phyloP scores from a whole-genome alignment of 2,113 vertebrate genomes.

The Malurus elegans region DNA sequence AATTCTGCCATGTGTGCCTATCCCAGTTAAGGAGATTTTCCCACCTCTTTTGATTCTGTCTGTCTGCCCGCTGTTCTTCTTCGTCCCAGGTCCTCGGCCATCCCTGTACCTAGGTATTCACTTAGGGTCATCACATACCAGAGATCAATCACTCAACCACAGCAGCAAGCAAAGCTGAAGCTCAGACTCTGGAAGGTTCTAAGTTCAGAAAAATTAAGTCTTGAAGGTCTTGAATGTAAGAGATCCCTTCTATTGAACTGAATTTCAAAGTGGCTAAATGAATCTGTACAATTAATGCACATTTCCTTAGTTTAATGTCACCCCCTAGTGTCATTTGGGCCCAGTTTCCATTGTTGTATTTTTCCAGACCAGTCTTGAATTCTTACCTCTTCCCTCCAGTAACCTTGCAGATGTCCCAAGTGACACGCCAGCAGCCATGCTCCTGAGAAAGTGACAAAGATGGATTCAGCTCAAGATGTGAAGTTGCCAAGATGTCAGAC shows the following conservation, averaged over 20 bases:
- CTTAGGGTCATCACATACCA: not conserved
- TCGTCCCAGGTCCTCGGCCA: not conserved
- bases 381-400: not conserved
- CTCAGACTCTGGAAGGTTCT: not conserved
- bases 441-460: not conserved
- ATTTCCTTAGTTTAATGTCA: not conserved
- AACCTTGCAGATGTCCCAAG: not conserved
- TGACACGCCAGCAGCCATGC: fast-evolving
- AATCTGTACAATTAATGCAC: not conserved
- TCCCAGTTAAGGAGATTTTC: not conserved
- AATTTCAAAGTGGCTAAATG: not conserved
- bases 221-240: not conserved
- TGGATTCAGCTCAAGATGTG: not conserved
- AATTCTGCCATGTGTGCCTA: not conserved
- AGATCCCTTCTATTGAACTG: not conserved
- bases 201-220: not conserved
- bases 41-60: not conserved
- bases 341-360: not conserved
- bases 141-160: not conserved
- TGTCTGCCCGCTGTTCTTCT: not conserved
- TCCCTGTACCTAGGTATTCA: not conserved
- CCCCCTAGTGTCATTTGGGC: not conserved
- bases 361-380: not conserved
- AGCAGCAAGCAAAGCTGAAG: not conserved
- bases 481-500: not conserved